Conservation (phyloP, 2,797 vertebrate genomes). For the Tinamus major region DNA sequence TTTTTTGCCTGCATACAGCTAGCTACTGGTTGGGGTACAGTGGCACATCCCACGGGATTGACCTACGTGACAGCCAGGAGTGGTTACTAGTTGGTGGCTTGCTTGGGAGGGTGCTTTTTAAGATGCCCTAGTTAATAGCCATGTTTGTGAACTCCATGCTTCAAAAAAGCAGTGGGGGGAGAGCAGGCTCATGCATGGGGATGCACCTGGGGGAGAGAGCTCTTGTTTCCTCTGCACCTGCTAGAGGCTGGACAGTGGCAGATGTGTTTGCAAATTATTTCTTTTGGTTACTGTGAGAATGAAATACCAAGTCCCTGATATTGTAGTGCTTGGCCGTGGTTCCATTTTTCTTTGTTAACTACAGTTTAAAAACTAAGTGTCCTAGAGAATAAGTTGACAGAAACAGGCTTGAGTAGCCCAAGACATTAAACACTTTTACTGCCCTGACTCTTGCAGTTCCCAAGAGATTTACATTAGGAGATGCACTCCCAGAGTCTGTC, state of each 20-base stretch:
- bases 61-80: neutral
- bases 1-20: neutral
- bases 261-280: neutral
- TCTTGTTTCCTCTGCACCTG: neutral
- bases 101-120: neutral
- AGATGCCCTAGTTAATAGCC: neutral
- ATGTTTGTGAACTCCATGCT: neutral
- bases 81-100: neutral
- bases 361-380: neutral
- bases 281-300: neutral
- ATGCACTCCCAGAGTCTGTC: rapidly evolving
- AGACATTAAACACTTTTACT: neutral
- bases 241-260: neutral
- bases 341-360: neutral
- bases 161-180: neutral
- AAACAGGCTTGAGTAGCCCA: neutral
- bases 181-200: neutral
- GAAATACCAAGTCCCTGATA: neutral
- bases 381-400: neutral
- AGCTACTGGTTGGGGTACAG: neutral
- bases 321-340: neutral
- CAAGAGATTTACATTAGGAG: slow-evolving; percentile 4
- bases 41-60: neutral
- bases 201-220: neutral
- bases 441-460: neutral